Conservation (phyloP, 2,888 invertebrate genomes). For the Scotopteryx bipunctaria region DNA sequence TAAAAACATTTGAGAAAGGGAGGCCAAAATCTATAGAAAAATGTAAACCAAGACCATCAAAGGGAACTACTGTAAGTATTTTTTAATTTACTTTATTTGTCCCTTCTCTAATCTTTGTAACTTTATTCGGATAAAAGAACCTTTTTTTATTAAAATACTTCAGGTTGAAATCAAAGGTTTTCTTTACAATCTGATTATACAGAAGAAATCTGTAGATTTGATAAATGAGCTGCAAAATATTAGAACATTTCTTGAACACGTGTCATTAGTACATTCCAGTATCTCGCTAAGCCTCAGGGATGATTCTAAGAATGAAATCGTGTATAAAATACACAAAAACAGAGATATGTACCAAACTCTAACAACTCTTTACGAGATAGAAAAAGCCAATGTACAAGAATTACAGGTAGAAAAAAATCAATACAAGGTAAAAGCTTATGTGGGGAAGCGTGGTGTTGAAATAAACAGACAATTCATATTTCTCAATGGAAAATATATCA, state of each 20-base stretch:
- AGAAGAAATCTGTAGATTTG: conserved; percentile 79
- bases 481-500: conserved; percentile 85
- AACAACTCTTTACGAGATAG: conserved; percentile 54
- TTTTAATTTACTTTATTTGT: not conserved
- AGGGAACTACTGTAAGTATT: conserved; percentile 86
- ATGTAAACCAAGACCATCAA: conserved; percentile 79
- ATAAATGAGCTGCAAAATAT: conserved; percentile 84
- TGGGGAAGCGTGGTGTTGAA: conserved; percentile 66
- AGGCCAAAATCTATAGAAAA: conserved; percentile 58
- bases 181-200: conserved; percentile 85
- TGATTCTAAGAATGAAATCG: conserved; percentile 82
- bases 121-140: too few species aligned
- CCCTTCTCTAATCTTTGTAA: not conserved
- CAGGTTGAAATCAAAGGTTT: conserved; percentile 86
- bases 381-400: conserved; percentile 64
- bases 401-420: conserved; percentile 66
- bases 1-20: conserved; percentile 81
- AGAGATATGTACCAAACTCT: conserved; percentile 81
- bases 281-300: conserved; percentile 88
- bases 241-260: conserved; percentile 80
- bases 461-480: conserved; percentile 81
- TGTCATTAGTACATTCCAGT: conserved; percentile 86
- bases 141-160: too few species aligned
- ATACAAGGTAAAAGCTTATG: conserved; percentile 81
- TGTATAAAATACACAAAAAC: conserved; percentile 84